A percentile compares a stretch with the other conserved stretches of the same genome.
Conservation (phyloP, 2,113 vertebrate species). For the Toxostoma redivivum region DNA sequence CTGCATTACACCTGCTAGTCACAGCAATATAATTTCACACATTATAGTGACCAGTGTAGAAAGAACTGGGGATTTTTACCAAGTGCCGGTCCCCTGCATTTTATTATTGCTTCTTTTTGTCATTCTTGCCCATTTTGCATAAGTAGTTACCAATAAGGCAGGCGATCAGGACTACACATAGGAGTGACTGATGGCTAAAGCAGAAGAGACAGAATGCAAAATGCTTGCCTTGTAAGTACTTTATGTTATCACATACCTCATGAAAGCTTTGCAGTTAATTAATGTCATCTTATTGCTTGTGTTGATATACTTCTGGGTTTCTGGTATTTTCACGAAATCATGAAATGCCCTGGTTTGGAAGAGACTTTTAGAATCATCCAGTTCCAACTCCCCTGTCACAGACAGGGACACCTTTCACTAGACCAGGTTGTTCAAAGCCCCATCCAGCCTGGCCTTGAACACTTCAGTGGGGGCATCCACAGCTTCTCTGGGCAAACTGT, state of each 20-base stretch:
- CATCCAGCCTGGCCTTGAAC: background rate
- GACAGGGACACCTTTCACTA: background rate
- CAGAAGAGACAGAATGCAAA: background rate
- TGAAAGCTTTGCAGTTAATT: background rate
- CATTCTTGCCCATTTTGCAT: background rate
- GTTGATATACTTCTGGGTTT: background rate
- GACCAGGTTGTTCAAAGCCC: background rate
- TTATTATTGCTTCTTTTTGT: background rate
- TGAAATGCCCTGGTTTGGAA: background rate
- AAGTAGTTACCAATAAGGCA: background rate
- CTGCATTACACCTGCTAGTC: background rate
- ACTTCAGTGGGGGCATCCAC: background rate
- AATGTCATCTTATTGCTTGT: background rate
- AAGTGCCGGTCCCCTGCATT: background rate
- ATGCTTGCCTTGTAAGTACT: background rate
- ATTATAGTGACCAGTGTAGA: background rate
- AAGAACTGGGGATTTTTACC: background rate
- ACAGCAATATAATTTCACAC: background rate
- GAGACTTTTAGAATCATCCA: background rate
- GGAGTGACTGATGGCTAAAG: background rate
- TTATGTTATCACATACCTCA: background rate
- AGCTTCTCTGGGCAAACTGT: background rate
- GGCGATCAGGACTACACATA: rapidly evolving
- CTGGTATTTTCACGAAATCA: background rate
- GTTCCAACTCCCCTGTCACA: background rate